phyloP scores from a whole-genome alignment of 2,888 invertebrate genomes.

The Odontothrips loti region DNA sequence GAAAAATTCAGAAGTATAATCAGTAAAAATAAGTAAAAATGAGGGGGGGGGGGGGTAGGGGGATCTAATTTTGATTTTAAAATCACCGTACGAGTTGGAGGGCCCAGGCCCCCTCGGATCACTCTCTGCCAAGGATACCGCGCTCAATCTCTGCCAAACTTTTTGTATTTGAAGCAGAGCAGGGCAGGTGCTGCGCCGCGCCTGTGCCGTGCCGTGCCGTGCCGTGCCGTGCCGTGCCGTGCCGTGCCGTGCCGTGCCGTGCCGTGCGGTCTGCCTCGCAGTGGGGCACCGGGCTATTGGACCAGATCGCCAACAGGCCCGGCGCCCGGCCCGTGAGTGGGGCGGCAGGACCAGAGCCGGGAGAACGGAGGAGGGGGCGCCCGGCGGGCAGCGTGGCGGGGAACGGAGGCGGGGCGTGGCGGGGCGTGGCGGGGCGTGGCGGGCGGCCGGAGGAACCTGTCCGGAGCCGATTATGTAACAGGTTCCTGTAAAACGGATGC shows the following conservation, averaged over 20 bases:
- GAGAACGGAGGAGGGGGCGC: no score
- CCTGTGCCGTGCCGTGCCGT: neutral
- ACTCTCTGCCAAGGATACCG: no score
- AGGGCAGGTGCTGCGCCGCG: neutral
- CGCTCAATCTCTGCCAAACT: no score
- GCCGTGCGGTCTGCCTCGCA: neutral
- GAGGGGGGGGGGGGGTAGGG: no score
- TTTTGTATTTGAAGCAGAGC: no score
- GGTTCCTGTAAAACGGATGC: constrained; percentile 22
- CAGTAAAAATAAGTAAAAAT: no score
- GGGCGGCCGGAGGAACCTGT: constrained; percentile 8
- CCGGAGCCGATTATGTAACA: constrained; percentile 16
- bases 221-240: neutral
- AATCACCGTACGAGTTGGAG: no score
- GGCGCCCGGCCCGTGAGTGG: neutral
- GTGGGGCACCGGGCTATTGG: constrained; percentile 5
- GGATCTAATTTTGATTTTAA: no score
- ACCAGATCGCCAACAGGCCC: neutral
- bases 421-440: neutral
- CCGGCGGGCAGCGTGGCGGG: neutral
- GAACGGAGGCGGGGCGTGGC: neutral
- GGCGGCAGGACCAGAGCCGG: neutral
- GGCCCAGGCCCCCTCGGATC: no score
- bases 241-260: neutral
- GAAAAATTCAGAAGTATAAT: no score